Percentiles rank a stretch among this genome's conserved stretches.
These are phyloP conservation scores for Nycticebus coucang DNA, from an alignment of 2,113 vertebrate genomes.

Conservation along the genomic window DNA sequence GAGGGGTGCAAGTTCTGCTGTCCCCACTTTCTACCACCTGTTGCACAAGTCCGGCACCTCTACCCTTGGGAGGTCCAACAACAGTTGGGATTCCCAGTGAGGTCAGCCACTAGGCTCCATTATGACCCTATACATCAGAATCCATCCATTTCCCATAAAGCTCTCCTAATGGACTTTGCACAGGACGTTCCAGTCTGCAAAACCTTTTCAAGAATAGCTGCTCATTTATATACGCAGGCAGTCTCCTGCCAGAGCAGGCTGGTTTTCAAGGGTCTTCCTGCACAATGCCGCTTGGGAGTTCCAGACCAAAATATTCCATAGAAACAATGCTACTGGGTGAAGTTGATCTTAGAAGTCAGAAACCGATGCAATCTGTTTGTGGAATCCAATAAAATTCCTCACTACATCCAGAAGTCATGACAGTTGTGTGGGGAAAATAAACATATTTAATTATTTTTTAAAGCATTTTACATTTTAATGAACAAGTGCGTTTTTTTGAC, in stretches of 20 bases:
- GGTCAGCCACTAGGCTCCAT: not conserved
- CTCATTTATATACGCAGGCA: not conserved
- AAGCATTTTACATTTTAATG: conserved; percentile 17
- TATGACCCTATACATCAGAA: not conserved
- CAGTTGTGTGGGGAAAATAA: not conserved
- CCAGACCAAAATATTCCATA: not conserved
- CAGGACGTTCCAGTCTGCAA: not conserved
- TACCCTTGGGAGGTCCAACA: not conserved
- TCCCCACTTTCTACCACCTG: not conserved
- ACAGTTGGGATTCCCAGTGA: not conserved
- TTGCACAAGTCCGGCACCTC: not conserved
- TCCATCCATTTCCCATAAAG: not conserved
- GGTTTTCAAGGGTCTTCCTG: not conserved
- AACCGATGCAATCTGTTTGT: not conserved
- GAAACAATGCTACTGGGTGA: not conserved
- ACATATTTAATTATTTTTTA: not conserved
- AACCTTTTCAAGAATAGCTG: not conserved
- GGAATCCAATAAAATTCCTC: not conserved
- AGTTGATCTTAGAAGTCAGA: conserved; percentile 19
- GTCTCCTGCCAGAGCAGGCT: not conserved
- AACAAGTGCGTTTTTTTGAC: not conserved
- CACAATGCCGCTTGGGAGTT: not conserved
- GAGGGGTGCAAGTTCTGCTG: not conserved
- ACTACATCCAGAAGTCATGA: not conserved
- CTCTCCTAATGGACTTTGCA: not conserved